Evolutionary conservation across 2,888 invertebrate species (phyloP).

Genomic region (Barypeithes pellucidus): DNA sequence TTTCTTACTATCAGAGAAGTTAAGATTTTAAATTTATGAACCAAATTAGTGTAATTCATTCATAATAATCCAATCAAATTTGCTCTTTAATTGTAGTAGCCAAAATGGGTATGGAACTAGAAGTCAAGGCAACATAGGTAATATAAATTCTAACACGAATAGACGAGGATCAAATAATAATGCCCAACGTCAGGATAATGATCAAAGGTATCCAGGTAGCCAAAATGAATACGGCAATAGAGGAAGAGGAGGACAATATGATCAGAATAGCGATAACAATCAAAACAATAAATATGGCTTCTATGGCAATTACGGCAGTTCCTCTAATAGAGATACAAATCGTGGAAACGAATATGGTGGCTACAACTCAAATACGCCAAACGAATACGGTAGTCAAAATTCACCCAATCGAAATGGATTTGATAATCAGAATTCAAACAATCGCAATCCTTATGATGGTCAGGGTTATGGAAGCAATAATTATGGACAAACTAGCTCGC

Average conservation of each 20-base stretch:
- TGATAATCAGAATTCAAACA: conserved; percentile 27
- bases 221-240: background rate
- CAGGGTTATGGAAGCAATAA: conserved; percentile 27
- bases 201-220: background rate
- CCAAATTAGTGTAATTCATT: no score
- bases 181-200: conserved; percentile 6
- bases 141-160: background rate
- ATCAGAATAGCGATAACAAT: conserved; percentile 39
- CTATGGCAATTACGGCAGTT: conserved; percentile 42
- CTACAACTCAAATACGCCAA: conserved; percentile 16
- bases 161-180: conserved; percentile 27
- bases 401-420: conserved; percentile 30
- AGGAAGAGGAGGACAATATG: conserved; percentile 1
- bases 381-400: conserved; percentile 38
- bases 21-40: no score
- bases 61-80: no score
- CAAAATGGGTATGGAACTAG: background rate
- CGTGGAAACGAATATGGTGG: conserved; percentile 23
- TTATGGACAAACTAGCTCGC: background rate
- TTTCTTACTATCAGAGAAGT: no score
- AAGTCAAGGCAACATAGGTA: background rate
- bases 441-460: conserved; percentile 16
- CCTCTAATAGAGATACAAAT: conserved; percentile 28
- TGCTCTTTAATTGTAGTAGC: background rate
- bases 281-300: conserved; percentile 29